Evolutionary conservation across 2,888 invertebrate genomes (phyloP), one percentile per base, ranked within the genome.

Genomic region (Luperina testacea): DNA sequence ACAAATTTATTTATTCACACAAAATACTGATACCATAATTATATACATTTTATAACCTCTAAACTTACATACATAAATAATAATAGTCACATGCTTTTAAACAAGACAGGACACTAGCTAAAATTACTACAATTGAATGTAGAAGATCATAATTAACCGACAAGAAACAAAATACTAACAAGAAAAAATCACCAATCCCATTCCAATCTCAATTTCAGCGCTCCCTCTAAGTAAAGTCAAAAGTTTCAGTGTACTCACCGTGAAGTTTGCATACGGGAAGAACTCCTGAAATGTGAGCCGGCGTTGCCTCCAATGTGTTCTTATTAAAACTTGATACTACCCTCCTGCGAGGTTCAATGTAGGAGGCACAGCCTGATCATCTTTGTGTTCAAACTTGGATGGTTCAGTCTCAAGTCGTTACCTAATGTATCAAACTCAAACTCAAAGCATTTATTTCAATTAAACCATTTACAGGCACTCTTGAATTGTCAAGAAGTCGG

Each of bases 321-420:
- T 84, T 89, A 87, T 89, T 88, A 88, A 88, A 89, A 87, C 84
- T 89, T 88, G 75, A 76, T 81, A 77, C 76, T 75, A 2, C 59
- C 20, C 63, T 48, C 24, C n/a, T 72, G 15, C 38, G 13, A 48
- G n/a, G 48, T 53, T 68, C 32, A n/a, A 64, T 24, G 57, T 42
- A 53, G 32, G 27, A 64, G 24, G 48, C 57, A 53, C 61, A 53
- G 8, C 45, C 53, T 48, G 48, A 83, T 78, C 72, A 65, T 61
- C 59, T 73, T 64, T 45, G 64, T 72, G n/a, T 20, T 71, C 15
- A 48, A 77, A 76, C 65, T 75, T 75, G 11, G 13, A 0, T 45
- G 32, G 61, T 71, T 27, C 24, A 70, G 32, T 51, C 8, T 63
- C 15, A 42, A 42, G 51, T 2, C 0, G 27, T 24, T 51, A 48